Conservation (phyloP, 2,113 vertebrate genomes). For the Cisticola juncidis region DNA sequence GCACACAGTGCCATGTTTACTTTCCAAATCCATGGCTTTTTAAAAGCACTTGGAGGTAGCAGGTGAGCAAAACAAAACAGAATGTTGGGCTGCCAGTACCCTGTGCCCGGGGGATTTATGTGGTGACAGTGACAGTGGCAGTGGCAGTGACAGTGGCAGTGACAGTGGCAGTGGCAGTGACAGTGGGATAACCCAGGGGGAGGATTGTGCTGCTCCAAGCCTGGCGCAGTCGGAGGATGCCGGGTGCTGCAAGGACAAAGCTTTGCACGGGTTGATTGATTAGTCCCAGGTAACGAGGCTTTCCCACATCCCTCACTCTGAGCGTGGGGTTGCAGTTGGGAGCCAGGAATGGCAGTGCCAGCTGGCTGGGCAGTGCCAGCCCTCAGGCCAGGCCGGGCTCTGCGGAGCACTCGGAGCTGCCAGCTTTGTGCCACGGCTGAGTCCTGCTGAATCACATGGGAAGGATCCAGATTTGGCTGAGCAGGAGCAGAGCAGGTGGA, state of each 20-base stretch:
- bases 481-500: conserved; percentile 40
- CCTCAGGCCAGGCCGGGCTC: not conserved
- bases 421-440: not conserved
- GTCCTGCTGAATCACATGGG: not conserved
- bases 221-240: not conserved
- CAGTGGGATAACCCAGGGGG: not conserved
- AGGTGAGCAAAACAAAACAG: not conserved
- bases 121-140: not conserved
- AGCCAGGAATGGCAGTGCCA: conserved; percentile 1
- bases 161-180: not conserved
- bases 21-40: not conserved
- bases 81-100: not conserved
- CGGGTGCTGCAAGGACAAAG: not conserved
- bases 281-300: conserved; percentile 5
- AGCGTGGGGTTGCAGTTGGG: not conserved
- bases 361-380: not conserved
- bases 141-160: not conserved
- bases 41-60: not conserved
- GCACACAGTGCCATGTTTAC: accelerated
- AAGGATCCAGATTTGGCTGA: conserved; percentile 7
- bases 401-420: not conserved
- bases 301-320: not conserved
- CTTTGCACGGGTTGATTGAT: not conserved
- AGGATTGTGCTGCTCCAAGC: not conserved
- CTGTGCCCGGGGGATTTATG: not conserved